Conservation (phyloP, 2,888 invertebrate genomes). For the Dryomyza anilis region DNA sequence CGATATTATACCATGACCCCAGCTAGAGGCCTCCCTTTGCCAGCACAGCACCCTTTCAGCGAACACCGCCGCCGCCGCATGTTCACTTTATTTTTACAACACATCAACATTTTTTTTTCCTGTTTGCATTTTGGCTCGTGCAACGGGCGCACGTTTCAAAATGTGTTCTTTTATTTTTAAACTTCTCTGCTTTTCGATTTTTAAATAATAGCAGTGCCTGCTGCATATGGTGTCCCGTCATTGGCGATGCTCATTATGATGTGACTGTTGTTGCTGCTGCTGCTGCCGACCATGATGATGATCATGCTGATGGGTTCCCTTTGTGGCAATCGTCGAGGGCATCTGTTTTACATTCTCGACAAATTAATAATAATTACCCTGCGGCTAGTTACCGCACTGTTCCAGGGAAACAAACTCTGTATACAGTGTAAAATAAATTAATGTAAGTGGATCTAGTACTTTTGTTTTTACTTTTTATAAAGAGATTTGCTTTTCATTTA, state of each 20-base stretch:
- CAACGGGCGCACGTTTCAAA: background rate
- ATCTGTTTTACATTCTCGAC: slow-evolving; percentile 39
- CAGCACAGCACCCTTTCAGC: background rate
- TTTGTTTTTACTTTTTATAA: too few species aligned
- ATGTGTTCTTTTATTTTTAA: background rate
- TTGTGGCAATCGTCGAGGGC: slow-evolving; percentile 29
- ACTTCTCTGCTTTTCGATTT: background rate
- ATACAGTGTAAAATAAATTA: too few species aligned
- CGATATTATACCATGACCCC: too few species aligned
- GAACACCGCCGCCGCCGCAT: background rate
- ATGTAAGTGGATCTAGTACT: too few species aligned
- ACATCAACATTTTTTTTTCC: slow-evolving; percentile 1
- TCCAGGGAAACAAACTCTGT: too few species aligned
- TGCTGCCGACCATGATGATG: too few species aligned
- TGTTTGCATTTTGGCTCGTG: slow-evolving; percentile 1
- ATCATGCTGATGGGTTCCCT: too few species aligned
- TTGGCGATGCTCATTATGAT: too few species aligned
- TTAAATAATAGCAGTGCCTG: background rate
- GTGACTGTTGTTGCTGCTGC: too few species aligned
- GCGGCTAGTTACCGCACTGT: too few species aligned
- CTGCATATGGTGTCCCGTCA: background rate
- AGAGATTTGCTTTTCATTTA: too few species aligned
- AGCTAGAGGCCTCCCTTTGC: background rate
- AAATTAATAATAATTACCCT: slow-evolving; percentile 36
- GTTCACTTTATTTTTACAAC: slow-evolving; percentile 19